These are phyloP conservation scores for Rhynchonycteris naso DNA, from an alignment of 2,797 vertebrate genomes.

Conservation along the genomic window DNA sequence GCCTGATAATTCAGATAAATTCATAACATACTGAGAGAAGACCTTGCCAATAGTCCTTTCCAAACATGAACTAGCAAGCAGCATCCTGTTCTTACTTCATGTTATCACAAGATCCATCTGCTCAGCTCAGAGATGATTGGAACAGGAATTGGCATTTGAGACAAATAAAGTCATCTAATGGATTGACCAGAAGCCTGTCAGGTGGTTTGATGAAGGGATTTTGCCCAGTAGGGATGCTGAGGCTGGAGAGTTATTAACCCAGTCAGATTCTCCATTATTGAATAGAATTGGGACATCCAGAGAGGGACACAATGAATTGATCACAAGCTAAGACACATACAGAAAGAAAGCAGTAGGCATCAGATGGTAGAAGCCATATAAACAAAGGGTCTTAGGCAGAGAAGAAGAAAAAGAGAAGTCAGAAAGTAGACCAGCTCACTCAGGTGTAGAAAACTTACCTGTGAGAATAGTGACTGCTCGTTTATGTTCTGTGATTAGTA, in stretches of 20 bases:
- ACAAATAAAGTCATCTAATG: neutral
- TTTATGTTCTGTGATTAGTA: neutral
- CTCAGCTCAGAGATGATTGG: neutral
- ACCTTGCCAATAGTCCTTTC: neutral
- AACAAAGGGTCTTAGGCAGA: neutral
- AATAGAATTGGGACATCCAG: neutral
- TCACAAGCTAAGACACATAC: neutral
- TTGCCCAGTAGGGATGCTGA: neutral
- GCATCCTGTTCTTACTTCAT: neutral
- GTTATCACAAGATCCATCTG: neutral
- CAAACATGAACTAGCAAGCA: neutral
- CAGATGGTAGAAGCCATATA: neutral
- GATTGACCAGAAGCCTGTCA: neutral
- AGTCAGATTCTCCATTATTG: neutral
- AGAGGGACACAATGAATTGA: neutral
- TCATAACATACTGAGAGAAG: neutral
- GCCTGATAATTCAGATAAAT: slow-evolving; percentile 15
- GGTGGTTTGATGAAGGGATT: neutral
- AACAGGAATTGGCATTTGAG: neutral
- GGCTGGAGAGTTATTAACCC: neutral
- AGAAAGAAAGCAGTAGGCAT: neutral
- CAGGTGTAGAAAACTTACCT: neutral
- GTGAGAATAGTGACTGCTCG: neutral
- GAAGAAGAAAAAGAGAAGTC: neutral
- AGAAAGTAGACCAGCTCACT: neutral